Evolutionary conservation across 1,140 invertebrate genomes (phyloP).

Genomic region (Trissolcus basalis): DNA sequence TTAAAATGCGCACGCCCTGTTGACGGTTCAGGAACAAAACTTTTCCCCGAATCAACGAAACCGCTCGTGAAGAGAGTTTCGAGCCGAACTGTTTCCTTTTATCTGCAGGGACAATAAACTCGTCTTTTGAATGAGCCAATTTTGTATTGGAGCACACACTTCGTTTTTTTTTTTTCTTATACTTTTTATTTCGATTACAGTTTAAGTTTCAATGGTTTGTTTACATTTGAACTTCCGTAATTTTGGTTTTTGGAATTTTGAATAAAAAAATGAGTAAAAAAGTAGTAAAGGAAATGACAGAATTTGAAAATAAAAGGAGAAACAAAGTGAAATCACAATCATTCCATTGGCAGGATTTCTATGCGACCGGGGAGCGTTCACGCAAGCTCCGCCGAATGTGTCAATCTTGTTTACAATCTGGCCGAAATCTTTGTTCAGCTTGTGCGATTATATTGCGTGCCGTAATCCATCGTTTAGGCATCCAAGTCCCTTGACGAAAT

Average conservation of each 20-base stretch:
- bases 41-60: conserved; percentile 53
- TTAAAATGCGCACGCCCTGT: conserved; percentile 41
- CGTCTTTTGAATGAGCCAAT: conserved; percentile 9
- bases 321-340: no score
- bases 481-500: conserved; percentile 34
- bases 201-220: no score
- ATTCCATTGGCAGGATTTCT: no score
- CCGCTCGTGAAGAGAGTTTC: conserved; percentile 42
- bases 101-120: conserved; percentile 53
- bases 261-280: no score
- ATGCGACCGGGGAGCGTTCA: conserved; percentile 6
- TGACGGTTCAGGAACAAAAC: conserved; percentile 50
- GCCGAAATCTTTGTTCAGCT: conserved; percentile 39
- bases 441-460: conserved; percentile 32
- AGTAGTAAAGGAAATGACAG: no score
- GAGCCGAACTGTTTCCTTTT: conserved; percentile 51
- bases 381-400: conserved; percentile 26
- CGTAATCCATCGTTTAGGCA: conserved; percentile 27
- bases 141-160: no score
- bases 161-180: no score
- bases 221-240: no score
- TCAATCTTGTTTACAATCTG: conserved; percentile 51
- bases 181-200: no score
- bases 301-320: no score
- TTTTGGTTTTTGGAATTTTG: no score